Percentiles rank a stretch among this genome's conserved stretches.
Evolutionary conservation across 2,888 invertebrate genomes (phyloP).

Genomic region (Julus scandinavius): DNA sequence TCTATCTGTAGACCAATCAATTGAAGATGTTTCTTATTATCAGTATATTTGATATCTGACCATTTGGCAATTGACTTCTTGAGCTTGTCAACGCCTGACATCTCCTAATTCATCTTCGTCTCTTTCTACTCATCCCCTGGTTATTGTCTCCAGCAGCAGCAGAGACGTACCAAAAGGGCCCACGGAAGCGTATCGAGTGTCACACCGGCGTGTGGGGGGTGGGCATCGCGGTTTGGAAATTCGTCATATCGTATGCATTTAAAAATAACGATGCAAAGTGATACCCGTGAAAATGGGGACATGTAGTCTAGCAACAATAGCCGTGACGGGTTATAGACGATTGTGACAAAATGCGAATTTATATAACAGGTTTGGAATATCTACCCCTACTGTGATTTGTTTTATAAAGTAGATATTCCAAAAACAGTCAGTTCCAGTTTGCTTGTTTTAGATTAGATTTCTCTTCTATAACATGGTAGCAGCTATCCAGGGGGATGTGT

Average conservation of each 20-base stretch:
- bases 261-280: background rate
- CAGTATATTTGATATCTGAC: background rate
- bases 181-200: constrained; percentile 29
- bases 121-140: background rate
- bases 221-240: background rate
- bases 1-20: no score
- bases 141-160: background rate
- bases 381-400: no score
- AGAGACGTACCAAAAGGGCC: background rate
- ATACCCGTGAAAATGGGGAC: background rate
- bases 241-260: background rate
- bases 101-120: background rate
- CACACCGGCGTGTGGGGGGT: background rate
- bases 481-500: no score
- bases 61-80: background rate
- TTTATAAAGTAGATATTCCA: no score
- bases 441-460: no score
- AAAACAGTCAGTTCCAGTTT: no score
- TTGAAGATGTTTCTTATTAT: no score
- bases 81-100: background rate
- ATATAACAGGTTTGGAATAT: no score
- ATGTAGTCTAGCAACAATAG: no score
- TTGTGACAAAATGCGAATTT: no score
- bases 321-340: no score
- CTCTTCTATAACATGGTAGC: no score